Percentiles rank a stretch among this genome's conserved stretches.
Conservation (phyloP, 2,888 invertebrate species). For the Micropterix aruncella region DNA sequence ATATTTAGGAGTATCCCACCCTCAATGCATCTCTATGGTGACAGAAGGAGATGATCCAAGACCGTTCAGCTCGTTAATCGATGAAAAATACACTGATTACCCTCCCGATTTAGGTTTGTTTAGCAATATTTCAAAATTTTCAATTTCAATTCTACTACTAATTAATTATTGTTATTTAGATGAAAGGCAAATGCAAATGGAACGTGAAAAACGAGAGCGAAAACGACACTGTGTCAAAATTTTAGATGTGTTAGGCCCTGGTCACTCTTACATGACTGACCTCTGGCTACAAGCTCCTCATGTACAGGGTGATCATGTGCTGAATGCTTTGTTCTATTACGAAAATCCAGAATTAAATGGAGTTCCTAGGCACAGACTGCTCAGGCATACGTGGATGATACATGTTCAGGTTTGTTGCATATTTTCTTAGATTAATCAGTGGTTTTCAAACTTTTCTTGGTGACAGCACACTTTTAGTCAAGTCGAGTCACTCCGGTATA, state of each 20-base stretch:
- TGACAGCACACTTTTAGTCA: no score
- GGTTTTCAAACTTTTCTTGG: no score
- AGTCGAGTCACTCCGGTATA: no score
- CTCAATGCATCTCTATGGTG: constrained; percentile 46
- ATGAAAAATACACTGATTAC: not conserved
- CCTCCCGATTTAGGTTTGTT: not conserved
- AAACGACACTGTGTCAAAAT: constrained; percentile 10
- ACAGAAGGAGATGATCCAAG: constrained; percentile 10
- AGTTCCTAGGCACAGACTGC: constrained; percentile 32
- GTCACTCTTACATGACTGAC: constrained; percentile 33
- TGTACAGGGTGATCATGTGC: constrained; percentile 41
- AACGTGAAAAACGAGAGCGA: constrained; percentile 10
- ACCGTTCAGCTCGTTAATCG: not conserved
- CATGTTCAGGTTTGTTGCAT: constrained; percentile 25
- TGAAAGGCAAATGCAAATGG: constrained; percentile 11
- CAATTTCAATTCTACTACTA: not conserved
- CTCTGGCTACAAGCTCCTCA: constrained; percentile 60
- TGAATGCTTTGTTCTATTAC: constrained; percentile 64
- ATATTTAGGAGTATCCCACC: constrained; percentile 52
- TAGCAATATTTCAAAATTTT: no score
- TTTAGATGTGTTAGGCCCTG: constrained; percentile 33
- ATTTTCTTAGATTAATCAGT: no score
- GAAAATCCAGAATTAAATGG: constrained; percentile 23
- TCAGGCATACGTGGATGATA: constrained; percentile 50
- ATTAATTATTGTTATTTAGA: constrained; percentile 2